Conservation (phyloP, 2,113 vertebrate genomes). For the Burhinus oedicnemus region DNA sequence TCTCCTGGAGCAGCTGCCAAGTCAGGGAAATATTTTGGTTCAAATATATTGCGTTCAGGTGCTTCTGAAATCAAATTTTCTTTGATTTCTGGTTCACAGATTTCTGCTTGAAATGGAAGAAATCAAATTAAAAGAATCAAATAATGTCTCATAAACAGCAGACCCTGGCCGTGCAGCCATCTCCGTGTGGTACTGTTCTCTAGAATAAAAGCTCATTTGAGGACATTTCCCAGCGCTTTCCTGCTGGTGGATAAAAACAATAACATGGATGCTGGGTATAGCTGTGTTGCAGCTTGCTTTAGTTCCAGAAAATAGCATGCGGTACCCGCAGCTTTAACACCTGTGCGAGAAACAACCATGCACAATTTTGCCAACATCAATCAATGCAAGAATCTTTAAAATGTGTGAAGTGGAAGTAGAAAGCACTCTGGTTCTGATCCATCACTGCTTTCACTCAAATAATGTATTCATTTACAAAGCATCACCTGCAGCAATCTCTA, state of each 20-base stretch:
- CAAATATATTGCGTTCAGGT: background rate
- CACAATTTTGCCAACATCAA: background rate
- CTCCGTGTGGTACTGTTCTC: background rate
- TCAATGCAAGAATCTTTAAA: background rate
- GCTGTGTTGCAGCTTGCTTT: background rate
- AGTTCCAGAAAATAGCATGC: background rate
- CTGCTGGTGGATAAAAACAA: background rate
- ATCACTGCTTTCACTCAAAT: background rate
- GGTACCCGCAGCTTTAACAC: background rate
- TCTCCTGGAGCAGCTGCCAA: background rate
- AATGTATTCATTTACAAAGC: background rate
- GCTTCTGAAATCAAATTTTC: background rate
- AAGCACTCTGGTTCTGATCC: background rate
- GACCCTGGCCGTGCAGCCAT: background rate
- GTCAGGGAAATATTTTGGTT: background rate
- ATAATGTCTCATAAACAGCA: background rate
- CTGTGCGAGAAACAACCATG: background rate
- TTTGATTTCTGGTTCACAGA: constrained; percentile 3
- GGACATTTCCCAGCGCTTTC: background rate
- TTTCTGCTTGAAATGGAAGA: constrained; percentile 12
- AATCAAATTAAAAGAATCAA: background rate
- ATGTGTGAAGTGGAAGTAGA: background rate
- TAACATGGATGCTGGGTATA: background rate
- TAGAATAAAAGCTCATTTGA: background rate
- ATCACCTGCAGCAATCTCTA: background rate